These are phyloP conservation scores for Andinoacara biseriatus DNA, from an alignment of 2,113 vertebrate species.

Conservation along the genomic window DNA sequence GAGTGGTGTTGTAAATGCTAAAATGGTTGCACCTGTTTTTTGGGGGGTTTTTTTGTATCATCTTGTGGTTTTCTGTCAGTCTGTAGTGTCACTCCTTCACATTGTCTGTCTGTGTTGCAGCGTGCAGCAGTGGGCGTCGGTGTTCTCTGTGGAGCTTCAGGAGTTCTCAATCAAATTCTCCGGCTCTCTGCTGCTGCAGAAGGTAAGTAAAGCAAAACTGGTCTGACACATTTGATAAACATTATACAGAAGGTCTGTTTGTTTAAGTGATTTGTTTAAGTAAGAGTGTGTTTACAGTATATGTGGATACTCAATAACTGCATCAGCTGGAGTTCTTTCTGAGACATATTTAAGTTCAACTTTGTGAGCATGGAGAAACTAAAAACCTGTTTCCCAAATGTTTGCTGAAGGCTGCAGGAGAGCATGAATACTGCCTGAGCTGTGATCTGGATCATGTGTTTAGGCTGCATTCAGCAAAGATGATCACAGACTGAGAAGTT, in stretches of 20 bases:
- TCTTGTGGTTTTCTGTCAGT: not conserved
- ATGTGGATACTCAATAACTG: too few species aligned
- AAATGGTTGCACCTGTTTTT: too few species aligned
- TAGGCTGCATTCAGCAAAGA: too few species aligned
- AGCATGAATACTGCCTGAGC: not conserved
- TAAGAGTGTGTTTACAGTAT: too few species aligned
- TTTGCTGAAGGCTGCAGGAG: not conserved
- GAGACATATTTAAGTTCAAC: too few species aligned
- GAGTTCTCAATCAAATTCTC: slow-evolving; percentile 86
- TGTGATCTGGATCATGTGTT: rapidly evolving
- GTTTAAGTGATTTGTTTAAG: too few species aligned
- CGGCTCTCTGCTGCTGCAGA: slow-evolving; percentile 90
- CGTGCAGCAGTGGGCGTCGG: slow-evolving; percentile 91
- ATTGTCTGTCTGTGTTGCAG: slow-evolving; percentile 67
- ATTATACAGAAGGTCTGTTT: rapidly evolving
- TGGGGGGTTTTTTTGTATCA: not conserved
- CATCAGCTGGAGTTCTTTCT: too few species aligned
- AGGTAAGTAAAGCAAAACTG: slow-evolving; percentile 78
- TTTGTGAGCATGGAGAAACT: too few species aligned
- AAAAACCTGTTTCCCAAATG: too few species aligned
- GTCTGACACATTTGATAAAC: not conserved
- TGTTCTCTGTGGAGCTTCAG: slow-evolving; percentile 83
- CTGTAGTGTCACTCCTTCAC: not conserved
- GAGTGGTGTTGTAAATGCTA: too few species aligned
- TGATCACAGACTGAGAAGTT: not conserved